phyloP scores from a whole-genome alignment of 2,888 invertebrate genomes.

The Arge pagana region DNA sequence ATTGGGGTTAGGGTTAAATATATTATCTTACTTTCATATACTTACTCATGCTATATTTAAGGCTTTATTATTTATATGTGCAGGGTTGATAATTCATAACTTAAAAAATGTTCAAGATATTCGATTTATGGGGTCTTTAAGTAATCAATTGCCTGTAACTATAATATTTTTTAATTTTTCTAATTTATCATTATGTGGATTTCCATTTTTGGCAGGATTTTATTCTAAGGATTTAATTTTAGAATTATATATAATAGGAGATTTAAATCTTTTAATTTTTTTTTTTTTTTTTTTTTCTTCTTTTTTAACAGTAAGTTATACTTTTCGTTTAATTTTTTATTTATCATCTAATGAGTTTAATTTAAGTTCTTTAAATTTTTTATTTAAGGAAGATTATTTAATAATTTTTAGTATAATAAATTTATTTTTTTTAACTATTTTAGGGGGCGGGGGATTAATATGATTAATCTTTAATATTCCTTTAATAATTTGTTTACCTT shows the following conservation, averaged over 20 bases:
- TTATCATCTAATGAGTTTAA: slow-evolving; percentile 61
- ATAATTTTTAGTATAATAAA: slow-evolving; percentile 60
- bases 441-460: slow-evolving; percentile 63
- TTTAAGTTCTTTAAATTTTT: slow-evolving; percentile 59
- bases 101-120: slow-evolving; percentile 70
- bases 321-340: slow-evolving; percentile 64
- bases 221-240: slow-evolving; percentile 62
- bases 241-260: slow-evolving; percentile 62
- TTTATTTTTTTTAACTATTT: slow-evolving; percentile 61
- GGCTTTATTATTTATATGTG: slow-evolving; percentile 74
- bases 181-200: slow-evolving; percentile 67
- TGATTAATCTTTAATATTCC: slow-evolving; percentile 64
- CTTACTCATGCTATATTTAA: slow-evolving; percentile 78
- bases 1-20: slow-evolving; percentile 62
- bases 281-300: slow-evolving; percentile 64
- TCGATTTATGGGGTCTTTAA: slow-evolving; percentile 64
- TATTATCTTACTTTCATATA: slow-evolving; percentile 73
- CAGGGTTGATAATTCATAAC: slow-evolving; percentile 67
- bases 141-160: slow-evolving; percentile 61
- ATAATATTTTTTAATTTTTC: slow-evolving; percentile 64
- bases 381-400: slow-evolving; percentile 60
- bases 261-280: slow-evolving; percentile 63
- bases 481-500: slow-evolving; percentile 62
- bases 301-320: slow-evolving; percentile 65
- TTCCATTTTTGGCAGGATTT: slow-evolving; percentile 70